A percentile compares a stretch with the other conserved stretches of the same genome.
Evolutionary conservation across 1,140 invertebrate genomes (phyloP).

Genomic region (Drosophila asahinai): DNA sequence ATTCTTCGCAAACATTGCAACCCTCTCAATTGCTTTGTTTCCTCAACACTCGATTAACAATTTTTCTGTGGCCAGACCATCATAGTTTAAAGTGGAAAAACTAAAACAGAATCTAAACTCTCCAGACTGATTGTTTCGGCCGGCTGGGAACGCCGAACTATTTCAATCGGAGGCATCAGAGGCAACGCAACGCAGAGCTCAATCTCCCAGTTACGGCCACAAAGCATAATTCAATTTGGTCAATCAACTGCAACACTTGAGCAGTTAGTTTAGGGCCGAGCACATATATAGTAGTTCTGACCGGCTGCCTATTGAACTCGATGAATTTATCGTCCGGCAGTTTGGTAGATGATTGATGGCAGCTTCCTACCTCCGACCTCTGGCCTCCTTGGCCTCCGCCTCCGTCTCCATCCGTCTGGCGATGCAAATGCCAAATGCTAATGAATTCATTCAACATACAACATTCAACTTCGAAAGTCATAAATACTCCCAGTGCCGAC

Average conservation of each 20-base stretch:
- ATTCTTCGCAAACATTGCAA: too few relatives aligned
- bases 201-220: constrained; percentile 25
- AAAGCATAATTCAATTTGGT: constrained; percentile 72
- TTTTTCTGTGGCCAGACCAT: background rate
- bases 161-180: background rate
- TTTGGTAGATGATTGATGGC: constrained; percentile 73
- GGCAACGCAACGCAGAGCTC: background rate
- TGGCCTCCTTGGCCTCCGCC: background rate
- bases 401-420: constrained; percentile 14
- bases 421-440: constrained; percentile 73
- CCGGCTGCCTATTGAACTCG: constrained; percentile 59
- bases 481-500: constrained; percentile 69
- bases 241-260: constrained; percentile 59
- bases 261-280: constrained; percentile 38
- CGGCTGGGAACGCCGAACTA: background rate
- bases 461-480: constrained; percentile 74
- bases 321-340: constrained; percentile 72
- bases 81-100: background rate
- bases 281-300: constrained; percentile 21
- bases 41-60: too few relatives aligned
- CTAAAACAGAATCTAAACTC: background rate
- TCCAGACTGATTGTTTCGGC: constrained; percentile 9
- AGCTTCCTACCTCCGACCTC: constrained; percentile 3
- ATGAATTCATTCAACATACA: constrained; percentile 74
- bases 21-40: background rate